Base-by-base conservation (phyloP, 2,888 invertebrate species). In the Tenthredo amoena region DNA sequence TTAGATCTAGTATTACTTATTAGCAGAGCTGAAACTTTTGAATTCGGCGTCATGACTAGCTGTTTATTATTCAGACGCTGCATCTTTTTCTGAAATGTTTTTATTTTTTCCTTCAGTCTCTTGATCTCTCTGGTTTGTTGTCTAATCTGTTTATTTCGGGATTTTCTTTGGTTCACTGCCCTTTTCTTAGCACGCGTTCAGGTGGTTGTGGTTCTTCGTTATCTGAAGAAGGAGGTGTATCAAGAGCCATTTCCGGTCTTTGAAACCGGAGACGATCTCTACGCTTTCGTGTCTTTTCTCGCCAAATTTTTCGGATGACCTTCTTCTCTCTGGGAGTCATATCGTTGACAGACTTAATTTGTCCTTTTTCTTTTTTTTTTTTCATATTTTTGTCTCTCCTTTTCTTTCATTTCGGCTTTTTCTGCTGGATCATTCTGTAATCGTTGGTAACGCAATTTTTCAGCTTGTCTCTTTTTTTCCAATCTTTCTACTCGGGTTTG, bases 351-450 rank as follows among this genome's bases (percentile, higher is more conserved):
- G 18, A 34, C 12, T 7, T 71, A 18, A 71, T 71, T 12, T 26
- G 71, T 34, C 71, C 34, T 18, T 71, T 71, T n/a, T 71, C 71
- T n/a, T 12, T 71, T 71, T 31, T 71, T 71, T 71, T 18, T 71
- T 71, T 2, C n/a, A 71, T 71, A 71, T 71, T 71, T 71, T 5
- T 34, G 71, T 71, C 37, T 71, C n/a, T 71, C 71, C 37, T 37
- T 71, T 15, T 71, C 71, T 71, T 71, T 34, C 7, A 71, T 12
- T 37, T 71, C 71, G 18, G 71, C 71, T 15, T 37, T 71, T 71
- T 37, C 18, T 0, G 2, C 37, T 71, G 31, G 71, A 4, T 71
- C 37, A 7, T 37, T 71, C 12, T 71, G 50, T 50, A n/a, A 18
- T n/a, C 50, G 50, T 6, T 50, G 50, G n/a, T 50, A 50, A 50